Evolutionary conservation across 2,113 vertebrate species (phyloP), one percentile per base, ranked within the genome.

Genomic region (Austrofundulus limnaeus): DNA sequence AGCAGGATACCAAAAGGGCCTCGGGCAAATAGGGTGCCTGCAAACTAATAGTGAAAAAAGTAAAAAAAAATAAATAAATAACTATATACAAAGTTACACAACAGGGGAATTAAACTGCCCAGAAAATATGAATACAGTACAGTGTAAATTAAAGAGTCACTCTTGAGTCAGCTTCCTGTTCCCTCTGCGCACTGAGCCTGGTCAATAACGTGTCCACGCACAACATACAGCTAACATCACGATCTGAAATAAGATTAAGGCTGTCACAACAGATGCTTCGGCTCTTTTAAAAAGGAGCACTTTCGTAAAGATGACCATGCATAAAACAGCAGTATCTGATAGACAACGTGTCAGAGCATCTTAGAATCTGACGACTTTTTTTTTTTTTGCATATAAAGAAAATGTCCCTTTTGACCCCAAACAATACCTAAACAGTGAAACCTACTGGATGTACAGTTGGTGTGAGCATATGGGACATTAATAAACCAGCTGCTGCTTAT

Each of bases 231-330:
- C 34, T 15, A 23, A 50, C 17, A 61, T 56, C 31, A 23, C 31
- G 2, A 8, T 8, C 53, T 19, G 14, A 42, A 34, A 14, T 38
- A 23, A 59, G 78, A 77, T 74, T 62, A 81, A 65, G 76, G 49
- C 12, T 43, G 55, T 23, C 19, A 23, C 38, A 66, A 60, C 60
- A 66, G 59, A 65, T 10, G 50, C 60, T 60, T 56, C 45, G 19
- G 47, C 9, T 41, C 72, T 82, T 62, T 73, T 37, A 61, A 80
- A 75, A 47, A 63, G 60, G 24, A 48, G 74, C 70, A 56, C 77
- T 83, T 53, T 77, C 62, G 65, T 53, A 80, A 80, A 85, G 69
- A 72, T 53, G 69, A 25, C 46, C 66, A 72, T 80, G 75, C 84
- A 84, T 78, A 83, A 85, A 81, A 75, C 73, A 87, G 78, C 60